Percentiles rank a stretch among this genome's conserved stretches.
These are phyloP conservation scores for Nomada fucata DNA, from an alignment of 2,888 invertebrate species.

Conservation along the genomic window DNA sequence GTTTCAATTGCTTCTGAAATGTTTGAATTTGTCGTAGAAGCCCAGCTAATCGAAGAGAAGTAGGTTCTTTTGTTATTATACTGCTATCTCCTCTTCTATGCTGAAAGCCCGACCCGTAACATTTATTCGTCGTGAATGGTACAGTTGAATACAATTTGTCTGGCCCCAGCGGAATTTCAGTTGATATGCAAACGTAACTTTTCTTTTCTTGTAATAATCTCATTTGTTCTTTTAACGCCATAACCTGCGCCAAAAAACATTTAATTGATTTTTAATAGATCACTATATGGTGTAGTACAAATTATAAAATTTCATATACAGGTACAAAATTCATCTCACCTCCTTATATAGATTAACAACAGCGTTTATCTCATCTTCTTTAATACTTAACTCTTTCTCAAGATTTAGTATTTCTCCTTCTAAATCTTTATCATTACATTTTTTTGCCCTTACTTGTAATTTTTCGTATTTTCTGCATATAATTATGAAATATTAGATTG, in stretches of 20 bases:
- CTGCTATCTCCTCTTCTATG: slow-evolving; percentile 34
- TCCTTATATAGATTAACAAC: slow-evolving; percentile 79
- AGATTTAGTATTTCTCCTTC: slow-evolving; percentile 72
- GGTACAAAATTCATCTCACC: slow-evolving; percentile 63
- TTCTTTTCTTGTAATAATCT: slow-evolving; percentile 75
- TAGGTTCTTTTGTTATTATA: slow-evolving; percentile 62
- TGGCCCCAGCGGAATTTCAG: slow-evolving; percentile 52
- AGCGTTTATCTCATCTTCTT: slow-evolving; percentile 81
- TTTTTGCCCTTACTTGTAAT: slow-evolving; percentile 72
- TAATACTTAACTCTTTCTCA: slow-evolving; percentile 75
- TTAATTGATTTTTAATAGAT: not conserved
- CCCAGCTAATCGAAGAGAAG: slow-evolving; percentile 74
- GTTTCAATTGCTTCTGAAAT: slow-evolving; percentile 77
- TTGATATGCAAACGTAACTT: slow-evolving; percentile 78
- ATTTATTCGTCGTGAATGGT: slow-evolving; percentile 29
- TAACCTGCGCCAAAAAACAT: slow-evolving; percentile 69
- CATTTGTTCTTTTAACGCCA: slow-evolving; percentile 78
- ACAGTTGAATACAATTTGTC: slow-evolving; percentile 29
- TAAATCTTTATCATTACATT: slow-evolving; percentile 70
- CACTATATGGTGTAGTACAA: too few species aligned
- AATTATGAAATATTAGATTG: slow-evolving; percentile 9
- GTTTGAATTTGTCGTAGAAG: slow-evolving; percentile 79
- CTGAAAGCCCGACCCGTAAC: slow-evolving; percentile 14
- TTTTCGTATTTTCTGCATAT: slow-evolving; percentile 77
- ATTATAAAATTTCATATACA: not conserved